These are phyloP conservation scores for Hoplias malabaricus DNA, from an alignment of 2,113 vertebrate species.

Conservation along the genomic window DNA sequence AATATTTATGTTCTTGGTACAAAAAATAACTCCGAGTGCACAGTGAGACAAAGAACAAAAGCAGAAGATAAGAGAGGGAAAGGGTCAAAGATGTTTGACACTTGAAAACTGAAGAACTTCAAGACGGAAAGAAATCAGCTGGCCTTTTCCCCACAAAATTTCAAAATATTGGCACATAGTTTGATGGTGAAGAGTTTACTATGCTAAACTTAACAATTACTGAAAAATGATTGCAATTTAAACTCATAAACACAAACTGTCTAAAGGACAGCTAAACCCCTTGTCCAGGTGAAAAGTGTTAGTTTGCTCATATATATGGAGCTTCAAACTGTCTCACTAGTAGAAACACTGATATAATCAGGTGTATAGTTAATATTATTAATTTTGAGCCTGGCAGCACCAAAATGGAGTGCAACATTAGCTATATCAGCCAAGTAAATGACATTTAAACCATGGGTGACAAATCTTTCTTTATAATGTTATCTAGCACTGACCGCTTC, in stretches of 20 bases:
- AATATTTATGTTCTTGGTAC: slow-evolving; percentile 31
- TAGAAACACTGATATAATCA: not conserved
- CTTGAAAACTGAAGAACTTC: not conserved
- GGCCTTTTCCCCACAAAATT: not conserved
- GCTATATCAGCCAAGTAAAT: not conserved
- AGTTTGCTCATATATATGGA: not conserved
- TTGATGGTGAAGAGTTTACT: not conserved
- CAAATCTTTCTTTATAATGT: not conserved
- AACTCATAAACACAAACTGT: not conserved
- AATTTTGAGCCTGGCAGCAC: no score
- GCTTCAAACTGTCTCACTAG: not conserved
- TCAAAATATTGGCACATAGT: not conserved
- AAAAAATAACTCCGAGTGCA: slow-evolving; percentile 27
- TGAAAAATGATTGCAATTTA: not conserved
- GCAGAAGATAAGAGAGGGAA: not conserved
- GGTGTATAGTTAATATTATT: not conserved
- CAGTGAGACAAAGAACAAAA: slow-evolving; percentile 13
- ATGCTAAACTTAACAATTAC: not conserved
- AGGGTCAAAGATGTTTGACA: not conserved
- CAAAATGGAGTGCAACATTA: not conserved
- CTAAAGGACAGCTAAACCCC: not conserved
- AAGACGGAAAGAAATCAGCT: not conserved
- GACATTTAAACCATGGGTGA: slow-evolving; percentile 6
- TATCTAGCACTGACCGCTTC: not conserved
- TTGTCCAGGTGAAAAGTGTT: not conserved